Evolutionary conservation across 1,140 invertebrate species (phyloP).

Genomic region (Drosophila lini): DNA sequence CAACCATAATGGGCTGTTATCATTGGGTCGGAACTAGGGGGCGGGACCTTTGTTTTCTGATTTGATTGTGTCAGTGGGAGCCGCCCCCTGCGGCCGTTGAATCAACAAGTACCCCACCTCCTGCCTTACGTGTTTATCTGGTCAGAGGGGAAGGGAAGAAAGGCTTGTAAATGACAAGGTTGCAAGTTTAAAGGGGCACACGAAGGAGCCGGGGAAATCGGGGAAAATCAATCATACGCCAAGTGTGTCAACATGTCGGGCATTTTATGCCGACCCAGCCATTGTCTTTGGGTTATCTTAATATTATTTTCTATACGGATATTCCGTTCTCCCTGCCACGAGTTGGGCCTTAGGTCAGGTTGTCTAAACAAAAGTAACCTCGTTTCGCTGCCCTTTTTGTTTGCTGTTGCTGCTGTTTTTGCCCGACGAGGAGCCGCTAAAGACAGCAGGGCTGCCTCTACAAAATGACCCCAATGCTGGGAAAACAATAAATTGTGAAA

Average conservation of each 20-base stretch:
- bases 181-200: constrained; percentile 19
- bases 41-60: constrained; percentile 46
- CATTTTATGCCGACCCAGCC: constrained; percentile 64
- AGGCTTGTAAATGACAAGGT: constrained; percentile 31
- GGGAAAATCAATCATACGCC: constrained; percentile 72
- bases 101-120: constrained; percentile 61
- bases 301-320: constrained; percentile 43
- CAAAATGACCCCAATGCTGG: constrained; percentile 77
- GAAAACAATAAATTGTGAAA: constrained; percentile 77
- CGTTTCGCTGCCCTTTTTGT: constrained; percentile 51
- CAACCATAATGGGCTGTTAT: constrained; percentile 53
- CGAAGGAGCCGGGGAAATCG: constrained; percentile 7
- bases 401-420: constrained; percentile 33
- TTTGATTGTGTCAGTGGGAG: constrained; percentile 51
- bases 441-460: constrained; percentile 29
- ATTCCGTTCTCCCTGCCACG: constrained; percentile 21
- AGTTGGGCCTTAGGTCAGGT: constrained; percentile 51
- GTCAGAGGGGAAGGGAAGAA: not conserved
- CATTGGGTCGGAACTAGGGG: constrained; percentile 36
- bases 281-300: constrained; percentile 47
- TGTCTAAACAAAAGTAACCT: constrained; percentile 79
- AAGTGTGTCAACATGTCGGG: constrained; percentile 77
- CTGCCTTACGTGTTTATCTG: constrained; percentile 41
- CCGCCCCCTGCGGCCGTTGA: constrained; percentile 34
- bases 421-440: constrained; percentile 9